Conservation (phyloP, 2,888 invertebrate species). For the Cyrtodaria siliqua region DNA sequence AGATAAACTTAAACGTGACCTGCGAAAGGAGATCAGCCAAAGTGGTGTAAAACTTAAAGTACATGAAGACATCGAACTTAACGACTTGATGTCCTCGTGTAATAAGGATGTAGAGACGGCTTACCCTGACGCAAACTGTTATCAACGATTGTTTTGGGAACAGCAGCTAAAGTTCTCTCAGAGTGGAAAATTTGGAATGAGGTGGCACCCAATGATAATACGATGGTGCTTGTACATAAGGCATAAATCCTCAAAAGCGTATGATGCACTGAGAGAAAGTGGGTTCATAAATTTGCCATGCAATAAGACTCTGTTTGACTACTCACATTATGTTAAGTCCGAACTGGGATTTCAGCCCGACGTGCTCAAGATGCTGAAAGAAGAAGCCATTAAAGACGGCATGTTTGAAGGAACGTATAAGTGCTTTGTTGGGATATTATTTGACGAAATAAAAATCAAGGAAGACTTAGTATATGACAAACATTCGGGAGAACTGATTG, state of each 20-base stretch:
- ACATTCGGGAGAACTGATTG: constrained; percentile 56
- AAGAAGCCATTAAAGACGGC: constrained; percentile 30
- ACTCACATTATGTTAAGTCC: constrained; percentile 44
- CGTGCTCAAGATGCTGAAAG: constrained; percentile 30
- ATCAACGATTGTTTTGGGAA: constrained; percentile 21
- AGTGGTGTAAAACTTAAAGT: constrained; percentile 10
- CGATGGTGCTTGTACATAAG: constrained; percentile 33
- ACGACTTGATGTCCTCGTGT: constrained; percentile 24
- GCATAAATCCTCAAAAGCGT: constrained; percentile 27
- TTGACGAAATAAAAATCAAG: constrained; percentile 61
- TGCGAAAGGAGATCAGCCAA: background rate
- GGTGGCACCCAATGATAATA: constrained; percentile 50
- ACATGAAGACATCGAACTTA: constrained; percentile 17
- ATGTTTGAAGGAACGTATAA: constrained; percentile 23
- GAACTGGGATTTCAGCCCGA: constrained; percentile 30
- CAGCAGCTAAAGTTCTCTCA: background rate
- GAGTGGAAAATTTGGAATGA: constrained; percentile 16
- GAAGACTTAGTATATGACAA: constrained; percentile 63
- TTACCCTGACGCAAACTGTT: constrained; percentile 8
- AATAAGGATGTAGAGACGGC: background rate
- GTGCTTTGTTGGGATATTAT: constrained; percentile 49
- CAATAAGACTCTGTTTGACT: constrained; percentile 51
- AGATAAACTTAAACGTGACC: constrained; percentile 13
- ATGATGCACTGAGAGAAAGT: constrained; percentile 27
- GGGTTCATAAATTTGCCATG: constrained; percentile 49